Percentiles rank a stretch among this genome's conserved stretches.
These are phyloP conservation scores for Pluvianellus socialis DNA, from an alignment of 2,113 vertebrate species.

Conservation along the genomic window DNA sequence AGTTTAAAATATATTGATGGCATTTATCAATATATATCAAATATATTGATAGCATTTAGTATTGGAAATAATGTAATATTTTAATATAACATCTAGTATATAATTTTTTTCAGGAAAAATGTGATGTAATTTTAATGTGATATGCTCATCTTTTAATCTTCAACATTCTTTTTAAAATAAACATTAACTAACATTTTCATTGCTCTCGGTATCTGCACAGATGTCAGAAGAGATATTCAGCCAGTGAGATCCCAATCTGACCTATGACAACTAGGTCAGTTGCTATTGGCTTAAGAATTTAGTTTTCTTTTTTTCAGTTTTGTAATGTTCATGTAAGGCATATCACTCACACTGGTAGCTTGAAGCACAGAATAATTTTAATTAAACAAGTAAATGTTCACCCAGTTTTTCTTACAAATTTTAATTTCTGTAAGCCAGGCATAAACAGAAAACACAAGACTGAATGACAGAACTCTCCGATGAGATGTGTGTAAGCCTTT, in stretches of 20 bases:
- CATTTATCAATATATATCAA: no score
- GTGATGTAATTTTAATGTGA: background rate
- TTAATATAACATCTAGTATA: background rate
- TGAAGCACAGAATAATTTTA: background rate
- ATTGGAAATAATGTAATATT: background rate
- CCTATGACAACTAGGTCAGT: background rate
- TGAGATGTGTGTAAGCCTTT: background rate
- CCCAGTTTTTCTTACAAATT: background rate
- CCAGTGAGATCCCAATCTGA: background rate
- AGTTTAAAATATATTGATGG: background rate
- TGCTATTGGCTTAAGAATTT: background rate
- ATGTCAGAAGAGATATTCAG: background rate
- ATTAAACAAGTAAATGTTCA: background rate
- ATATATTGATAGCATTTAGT: background rate
- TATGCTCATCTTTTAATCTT: background rate
- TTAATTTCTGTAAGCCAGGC: background rate
- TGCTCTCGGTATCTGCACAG: background rate
- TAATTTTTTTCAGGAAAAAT: background rate
- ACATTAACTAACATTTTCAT: background rate
- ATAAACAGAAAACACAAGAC: background rate
- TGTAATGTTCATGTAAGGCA: background rate
- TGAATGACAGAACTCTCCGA: background rate
- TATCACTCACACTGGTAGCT: background rate
- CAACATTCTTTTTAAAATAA: background rate
- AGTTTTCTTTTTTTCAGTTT: background rate